Evolutionary conservation across 2,888 invertebrate species (phyloP).

Genomic region (Drosophila mimetica): DNA sequence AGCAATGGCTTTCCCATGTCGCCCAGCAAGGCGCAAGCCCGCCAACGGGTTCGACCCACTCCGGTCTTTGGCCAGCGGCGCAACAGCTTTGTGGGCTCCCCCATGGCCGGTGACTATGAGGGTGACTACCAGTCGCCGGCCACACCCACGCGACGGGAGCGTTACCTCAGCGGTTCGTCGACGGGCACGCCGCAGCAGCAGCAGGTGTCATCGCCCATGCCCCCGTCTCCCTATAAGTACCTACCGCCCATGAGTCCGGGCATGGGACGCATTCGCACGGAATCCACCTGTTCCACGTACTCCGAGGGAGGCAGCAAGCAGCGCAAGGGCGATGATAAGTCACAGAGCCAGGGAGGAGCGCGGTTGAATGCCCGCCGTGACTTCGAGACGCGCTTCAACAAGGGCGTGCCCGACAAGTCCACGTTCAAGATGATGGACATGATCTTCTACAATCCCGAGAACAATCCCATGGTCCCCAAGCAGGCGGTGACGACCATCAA

Average conservation of each 20-base stretch:
- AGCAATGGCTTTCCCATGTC: constrained; percentile 73
- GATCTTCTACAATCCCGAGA: constrained; percentile 94
- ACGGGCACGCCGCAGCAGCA: constrained; percentile 52
- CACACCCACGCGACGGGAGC: constrained; percentile 72
- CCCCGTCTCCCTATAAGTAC: constrained; percentile 63
- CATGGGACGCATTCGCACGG: constrained; percentile 82
- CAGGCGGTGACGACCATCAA: constrained; percentile 59
- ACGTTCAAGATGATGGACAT: constrained; percentile 95
- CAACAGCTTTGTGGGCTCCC: constrained; percentile 86
- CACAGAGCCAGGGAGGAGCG: constrained; percentile 85
- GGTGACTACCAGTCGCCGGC: constrained; percentile 62
- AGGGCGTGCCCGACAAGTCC: constrained; percentile 86
- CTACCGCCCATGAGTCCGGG: constrained; percentile 70
- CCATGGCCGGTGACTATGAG: constrained; percentile 61
- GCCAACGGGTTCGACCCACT: constrained; percentile 88
- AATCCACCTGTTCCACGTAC: constrained; percentile 83
- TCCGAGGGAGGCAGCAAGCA: constrained; percentile 76
- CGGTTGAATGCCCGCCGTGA: constrained; percentile 77
- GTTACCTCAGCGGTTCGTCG: constrained; percentile 76
- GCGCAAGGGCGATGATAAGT: constrained; percentile 84
- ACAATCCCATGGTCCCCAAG: constrained; percentile 89
- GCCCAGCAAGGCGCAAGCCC: constrained; percentile 87
- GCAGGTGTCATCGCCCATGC: constrained; percentile 56
- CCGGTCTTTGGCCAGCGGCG: constrained; percentile 88
- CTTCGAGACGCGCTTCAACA: constrained; percentile 77